Base-by-base conservation (phyloP, 2,888 invertebrate genomes). In the Panorpa germanica region DNA sequence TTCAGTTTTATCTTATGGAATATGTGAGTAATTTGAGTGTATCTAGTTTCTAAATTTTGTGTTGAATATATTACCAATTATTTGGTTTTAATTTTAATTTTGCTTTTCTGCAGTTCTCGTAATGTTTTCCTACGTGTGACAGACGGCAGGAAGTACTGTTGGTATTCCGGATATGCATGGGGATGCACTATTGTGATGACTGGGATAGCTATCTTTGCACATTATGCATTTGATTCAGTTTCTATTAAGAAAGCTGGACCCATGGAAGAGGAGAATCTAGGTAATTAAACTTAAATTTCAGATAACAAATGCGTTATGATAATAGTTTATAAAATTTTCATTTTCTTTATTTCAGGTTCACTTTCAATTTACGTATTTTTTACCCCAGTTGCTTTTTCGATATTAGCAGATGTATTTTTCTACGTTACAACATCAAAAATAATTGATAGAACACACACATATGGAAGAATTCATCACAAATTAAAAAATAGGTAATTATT, bases 391-490 rank as follows among this genome's bases (percentile, higher is more conserved):
- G 80, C 77, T 0, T 78, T 78, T 43, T 80, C 77, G 4, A 68
- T 83, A 38, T 49, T 82, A 34, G 64, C 78, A 37, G 72, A 83
- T 47, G 56, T 82, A 34, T 81, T 77, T 48, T 82, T 83, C 46
- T 76, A 78, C 44, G 62, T 74, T 7, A 77, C 81, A 11, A 85
- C 83, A 13, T 57, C 75, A 16, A 74, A 75, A 49, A 67, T 76
- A 15, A 76, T 85, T 33, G 80, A 74, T 45, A 61, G 75, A 38
- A 75, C 82, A 58, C 74, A 75, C 44, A 75, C 80, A 4, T 83
- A 83, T 48, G 83, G 83, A 25, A 62, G 82, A 40, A 83, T 85
- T 43, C 83, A 83, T 44, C 78, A 83, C 44, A 83, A 83, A 54
- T 59, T 85, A 36, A 77, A 78, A 50, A 77, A 81, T 52, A 81